Evolutionary conservation across 2,888 invertebrate genomes (phyloP), one percentile per base, ranked within the genome.

Genomic region (Dioctria linearis): DNA sequence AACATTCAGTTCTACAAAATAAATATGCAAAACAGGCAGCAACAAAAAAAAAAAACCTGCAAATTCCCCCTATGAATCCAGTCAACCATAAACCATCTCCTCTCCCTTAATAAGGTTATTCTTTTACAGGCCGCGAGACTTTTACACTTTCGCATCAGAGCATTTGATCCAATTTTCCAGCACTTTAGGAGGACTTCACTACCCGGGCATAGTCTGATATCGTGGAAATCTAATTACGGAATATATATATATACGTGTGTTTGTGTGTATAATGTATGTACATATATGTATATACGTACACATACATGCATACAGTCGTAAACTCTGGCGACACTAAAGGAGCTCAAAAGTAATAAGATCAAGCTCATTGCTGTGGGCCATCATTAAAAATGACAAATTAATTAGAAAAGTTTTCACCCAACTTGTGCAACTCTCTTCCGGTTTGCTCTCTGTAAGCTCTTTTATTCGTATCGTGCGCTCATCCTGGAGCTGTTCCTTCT

Each of bases 361-460:
- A 63, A 61, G 43, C 61, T 37, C 49, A 79, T 69, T 67, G 67
- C 80, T 75, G 61, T 54, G 59, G 78, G 80, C 61, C 69, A 80
- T 63, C 80, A 80, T 81, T 78, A 71, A 81, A 81, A 81, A 71
- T 81, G 78, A 81, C 71, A 81, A 73, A 81, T 81, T 81, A 81
- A 81, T 81, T 81, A 81, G 66, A 81, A 78, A 80, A 80, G 76
- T 80, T 78, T 78, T 71, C n/a, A 71, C 49, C 51, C 54, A 54
- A 37, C 51, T 71, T 54, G 54, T 71, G 71, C 49, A 71, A 40
- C 40, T 40, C 71, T 71, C 37, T n/a, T 49, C 49, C 37, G 11
- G n/a, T 71, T 13, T 5, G 5, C 11, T n/a, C 5, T 57, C 11
- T 25, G 25, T 25, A 25, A 25, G 25, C 25, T 25, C 25, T 25